A percentile compares a stretch with the other conserved stretches of the same genome.
Conservation (phyloP, 2,113 vertebrate species). For the Stigmatopora argus region DNA sequence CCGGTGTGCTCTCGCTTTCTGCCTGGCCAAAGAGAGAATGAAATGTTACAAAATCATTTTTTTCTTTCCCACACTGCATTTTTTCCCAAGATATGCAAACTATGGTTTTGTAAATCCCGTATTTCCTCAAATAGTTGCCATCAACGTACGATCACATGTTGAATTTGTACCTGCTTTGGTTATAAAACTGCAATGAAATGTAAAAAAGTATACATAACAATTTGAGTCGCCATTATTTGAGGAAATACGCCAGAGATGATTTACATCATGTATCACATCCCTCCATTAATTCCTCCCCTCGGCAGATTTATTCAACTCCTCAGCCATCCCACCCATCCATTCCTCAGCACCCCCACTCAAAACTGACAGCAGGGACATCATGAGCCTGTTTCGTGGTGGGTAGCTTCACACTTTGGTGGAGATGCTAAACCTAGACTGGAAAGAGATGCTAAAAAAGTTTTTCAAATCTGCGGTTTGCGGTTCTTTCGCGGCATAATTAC, state of each 20-base stretch:
- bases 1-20: slow-evolving; percentile 26
- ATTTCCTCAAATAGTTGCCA: slow-evolving; percentile 1
- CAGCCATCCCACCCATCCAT: slow-evolving; percentile 71
- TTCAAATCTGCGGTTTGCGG: background rate
- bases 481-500: background rate
- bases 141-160: too few relatives aligned
- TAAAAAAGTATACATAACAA: too few relatives aligned
- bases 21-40: slow-evolving; percentile 26
- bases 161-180: too few relatives aligned
- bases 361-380: slow-evolving; percentile 82
- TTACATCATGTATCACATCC: slow-evolving; percentile 21
- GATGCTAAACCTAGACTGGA: background rate
- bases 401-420: slow-evolving; percentile 53
- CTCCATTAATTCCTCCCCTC: slow-evolving; percentile 60
- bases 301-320: slow-evolving; percentile 84
- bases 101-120: slow-evolving; percentile 18
- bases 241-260: slow-evolving; percentile 3
- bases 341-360: slow-evolving; percentile 81
- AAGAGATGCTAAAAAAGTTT: background rate
- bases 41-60: slow-evolving; percentile 20
- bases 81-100: slow-evolving; percentile 44
- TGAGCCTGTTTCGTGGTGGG: slow-evolving; percentile 97
- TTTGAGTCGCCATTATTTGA: background rate
- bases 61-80: slow-evolving; percentile 12
- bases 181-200: too few relatives aligned